Percentiles rank a stretch among this genome's conserved stretches.
Evolutionary conservation across 2,888 invertebrate species (phyloP).

Genomic region (Phaonia tiefii): DNA sequence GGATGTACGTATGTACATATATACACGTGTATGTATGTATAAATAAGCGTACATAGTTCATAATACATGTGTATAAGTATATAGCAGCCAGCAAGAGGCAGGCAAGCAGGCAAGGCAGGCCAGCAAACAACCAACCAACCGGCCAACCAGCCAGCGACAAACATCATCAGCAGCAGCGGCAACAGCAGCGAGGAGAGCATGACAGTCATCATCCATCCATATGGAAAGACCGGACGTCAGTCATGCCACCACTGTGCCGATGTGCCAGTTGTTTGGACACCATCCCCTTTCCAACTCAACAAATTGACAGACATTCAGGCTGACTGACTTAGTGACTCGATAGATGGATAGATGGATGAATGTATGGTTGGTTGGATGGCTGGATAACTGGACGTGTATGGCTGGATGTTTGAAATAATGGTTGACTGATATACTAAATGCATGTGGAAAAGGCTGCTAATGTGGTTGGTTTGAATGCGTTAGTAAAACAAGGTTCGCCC

Average conservation of each 20-base stretch:
- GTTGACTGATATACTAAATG: constrained; percentile 21
- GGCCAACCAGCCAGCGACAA: constrained; percentile 20
- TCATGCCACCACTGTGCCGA: background rate
- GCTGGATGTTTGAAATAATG: constrained; percentile 50
- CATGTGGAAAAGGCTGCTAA: constrained; percentile 46
- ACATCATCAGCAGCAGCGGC: constrained; percentile 1
- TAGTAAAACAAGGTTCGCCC: background rate
- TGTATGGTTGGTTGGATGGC: constrained; percentile 37
- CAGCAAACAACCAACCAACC: constrained; percentile 7
- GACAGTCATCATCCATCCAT: constrained; percentile 1
- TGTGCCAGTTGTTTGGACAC: background rate
- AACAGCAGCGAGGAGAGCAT: constrained; percentile 1
- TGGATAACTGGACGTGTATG: constrained; percentile 19
- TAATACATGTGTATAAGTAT: constrained; percentile 2
- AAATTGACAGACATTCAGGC: background rate
- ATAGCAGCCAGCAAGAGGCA: background rate
- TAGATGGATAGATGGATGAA: constrained; percentile 18
- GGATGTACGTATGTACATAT: background rate
- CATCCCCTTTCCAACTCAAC: background rate
- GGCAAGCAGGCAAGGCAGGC: constrained; percentile 17
- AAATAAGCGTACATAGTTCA: background rate
- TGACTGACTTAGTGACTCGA: background rate
- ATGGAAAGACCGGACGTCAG: background rate
- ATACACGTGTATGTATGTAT: background rate
- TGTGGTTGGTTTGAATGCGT: constrained; percentile 48